Percentiles rank a stretch among this genome's conserved stretches.
phyloP scores from a whole-genome alignment of 2,113 vertebrate species.

The Ptyas mucosa region DNA sequence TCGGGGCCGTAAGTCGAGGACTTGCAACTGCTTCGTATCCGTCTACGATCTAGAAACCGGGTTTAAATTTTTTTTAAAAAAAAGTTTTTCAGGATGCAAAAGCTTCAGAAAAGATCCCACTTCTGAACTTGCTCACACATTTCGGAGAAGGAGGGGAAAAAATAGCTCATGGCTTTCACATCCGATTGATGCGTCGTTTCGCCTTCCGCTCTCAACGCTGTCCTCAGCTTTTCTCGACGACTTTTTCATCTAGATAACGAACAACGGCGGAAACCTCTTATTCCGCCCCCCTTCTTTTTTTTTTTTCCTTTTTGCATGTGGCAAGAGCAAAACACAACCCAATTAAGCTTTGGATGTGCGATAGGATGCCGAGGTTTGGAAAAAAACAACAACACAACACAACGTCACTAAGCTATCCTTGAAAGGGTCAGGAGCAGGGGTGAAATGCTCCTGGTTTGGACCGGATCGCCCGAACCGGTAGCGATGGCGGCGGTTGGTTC shows the following conservation, averaged over 20 bases:
- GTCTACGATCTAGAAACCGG: too few relatives aligned
- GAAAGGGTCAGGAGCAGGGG: background rate
- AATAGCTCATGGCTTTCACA: background rate
- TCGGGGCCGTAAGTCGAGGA: too few relatives aligned
- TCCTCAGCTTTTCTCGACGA: background rate
- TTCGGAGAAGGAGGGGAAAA: background rate
- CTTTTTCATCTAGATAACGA: background rate
- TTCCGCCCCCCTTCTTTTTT: too few relatives aligned
- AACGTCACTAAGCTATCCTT: background rate
- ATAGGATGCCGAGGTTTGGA: background rate
- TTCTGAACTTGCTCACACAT: background rate
- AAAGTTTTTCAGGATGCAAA: background rate
- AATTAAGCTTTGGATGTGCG: background rate
- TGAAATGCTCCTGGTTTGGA: too few relatives aligned
- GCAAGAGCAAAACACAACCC: background rate
- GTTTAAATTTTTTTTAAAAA: background rate
- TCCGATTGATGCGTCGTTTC: background rate
- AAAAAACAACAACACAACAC: too few relatives aligned
- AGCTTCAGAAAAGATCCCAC: background rate
- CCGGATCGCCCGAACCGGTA: too few relatives aligned
- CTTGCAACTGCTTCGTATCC: too few relatives aligned
- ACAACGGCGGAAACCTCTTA: background rate
- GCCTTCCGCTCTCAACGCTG: background rate
- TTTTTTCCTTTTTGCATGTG: background rate
- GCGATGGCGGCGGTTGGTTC: too few relatives aligned